Conservation (phyloP, 2,888 invertebrate species). For the Diploptera punctata region DNA sequence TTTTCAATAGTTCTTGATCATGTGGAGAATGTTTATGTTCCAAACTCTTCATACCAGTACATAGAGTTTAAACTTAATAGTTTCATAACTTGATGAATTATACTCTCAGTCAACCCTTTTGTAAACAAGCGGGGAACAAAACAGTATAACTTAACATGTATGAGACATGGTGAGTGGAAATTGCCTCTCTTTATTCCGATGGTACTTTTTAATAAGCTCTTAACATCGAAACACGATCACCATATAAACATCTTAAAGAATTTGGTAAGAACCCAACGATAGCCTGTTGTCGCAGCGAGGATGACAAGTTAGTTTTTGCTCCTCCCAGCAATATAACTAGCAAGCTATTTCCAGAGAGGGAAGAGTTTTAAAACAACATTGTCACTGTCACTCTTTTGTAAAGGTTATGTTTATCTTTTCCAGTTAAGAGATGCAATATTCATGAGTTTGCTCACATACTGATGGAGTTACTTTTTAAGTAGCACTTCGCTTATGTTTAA, state of each 20-base stretch:
- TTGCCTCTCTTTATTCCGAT: not conserved
- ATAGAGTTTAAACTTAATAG: too few species aligned
- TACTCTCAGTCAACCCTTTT: too few species aligned
- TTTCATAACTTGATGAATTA: too few species aligned
- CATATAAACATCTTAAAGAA: not conserved
- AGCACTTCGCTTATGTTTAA: constrained; percentile 20
- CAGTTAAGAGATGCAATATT: constrained; percentile 14
- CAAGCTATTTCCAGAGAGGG: not conserved
- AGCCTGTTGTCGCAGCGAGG: not conserved
- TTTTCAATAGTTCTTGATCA: too few species aligned
- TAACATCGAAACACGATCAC: not conserved
- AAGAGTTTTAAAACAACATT: constrained; percentile 22
- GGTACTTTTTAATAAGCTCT: not conserved
- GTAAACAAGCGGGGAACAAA: too few species aligned
- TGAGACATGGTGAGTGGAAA: too few species aligned
- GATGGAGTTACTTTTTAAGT: constrained; percentile 12
- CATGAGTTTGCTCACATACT: constrained; percentile 15
- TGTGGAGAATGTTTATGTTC: too few species aligned
- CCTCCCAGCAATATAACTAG: not conserved
- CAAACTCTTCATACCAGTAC: too few species aligned
- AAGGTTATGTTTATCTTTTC: constrained; percentile 23
- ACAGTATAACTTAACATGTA: too few species aligned
- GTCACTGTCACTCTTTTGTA: constrained; percentile 22
- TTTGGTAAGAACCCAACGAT: not conserved
- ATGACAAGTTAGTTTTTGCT: not conserved